phyloP scores from a whole-genome alignment of 2,888 invertebrate genomes.

The Petrolisthes cinctipes region DNA sequence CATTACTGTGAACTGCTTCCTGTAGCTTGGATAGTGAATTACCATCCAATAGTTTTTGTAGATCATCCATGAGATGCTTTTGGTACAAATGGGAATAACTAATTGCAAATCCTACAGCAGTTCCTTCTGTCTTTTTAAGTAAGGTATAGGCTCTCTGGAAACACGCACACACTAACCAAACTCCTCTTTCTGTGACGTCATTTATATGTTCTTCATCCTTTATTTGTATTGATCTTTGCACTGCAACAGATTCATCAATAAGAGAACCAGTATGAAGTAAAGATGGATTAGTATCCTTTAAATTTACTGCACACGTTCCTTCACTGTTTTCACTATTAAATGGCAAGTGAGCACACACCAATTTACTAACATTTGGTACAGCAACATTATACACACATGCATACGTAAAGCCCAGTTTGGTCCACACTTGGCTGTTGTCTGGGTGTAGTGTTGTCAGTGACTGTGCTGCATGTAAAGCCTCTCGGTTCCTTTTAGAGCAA shows the following conservation, averaged over 20 bases:
- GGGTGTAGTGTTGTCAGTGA: constrained; percentile 34
- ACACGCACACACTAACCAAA: constrained; percentile 40
- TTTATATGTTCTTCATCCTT: not conserved
- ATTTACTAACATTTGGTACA: constrained; percentile 32
- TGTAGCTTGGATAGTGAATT: constrained; percentile 9
- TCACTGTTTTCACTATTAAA: not conserved
- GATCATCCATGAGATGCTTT: constrained; percentile 25
- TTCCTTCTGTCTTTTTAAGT: constrained; percentile 41
- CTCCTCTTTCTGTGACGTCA: constrained; percentile 10
- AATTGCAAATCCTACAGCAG: constrained; percentile 34
- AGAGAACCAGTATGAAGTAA: not conserved
- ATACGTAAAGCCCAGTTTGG: constrained; percentile 45
- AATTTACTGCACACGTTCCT: not conserved
- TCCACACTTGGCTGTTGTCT: constrained; percentile 35
- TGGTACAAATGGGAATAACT: constrained; percentile 18
- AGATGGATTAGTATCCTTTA: not conserved
- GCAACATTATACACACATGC: constrained; percentile 13
- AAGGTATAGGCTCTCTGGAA: constrained; percentile 23
- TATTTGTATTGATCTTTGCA: not conserved
- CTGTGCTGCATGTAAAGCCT: constrained; percentile 35
- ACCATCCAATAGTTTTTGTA: constrained; percentile 34
- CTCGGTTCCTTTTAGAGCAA: constrained; percentile 11
- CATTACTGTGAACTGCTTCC: constrained; percentile 2
- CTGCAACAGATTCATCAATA: not conserved
- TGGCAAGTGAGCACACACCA: constrained; percentile 17